A percentile compares a stretch with the other conserved stretches of the same genome.
Conservation (phyloP, 2,113 vertebrate species). For the Prunella fulvescens region DNA sequence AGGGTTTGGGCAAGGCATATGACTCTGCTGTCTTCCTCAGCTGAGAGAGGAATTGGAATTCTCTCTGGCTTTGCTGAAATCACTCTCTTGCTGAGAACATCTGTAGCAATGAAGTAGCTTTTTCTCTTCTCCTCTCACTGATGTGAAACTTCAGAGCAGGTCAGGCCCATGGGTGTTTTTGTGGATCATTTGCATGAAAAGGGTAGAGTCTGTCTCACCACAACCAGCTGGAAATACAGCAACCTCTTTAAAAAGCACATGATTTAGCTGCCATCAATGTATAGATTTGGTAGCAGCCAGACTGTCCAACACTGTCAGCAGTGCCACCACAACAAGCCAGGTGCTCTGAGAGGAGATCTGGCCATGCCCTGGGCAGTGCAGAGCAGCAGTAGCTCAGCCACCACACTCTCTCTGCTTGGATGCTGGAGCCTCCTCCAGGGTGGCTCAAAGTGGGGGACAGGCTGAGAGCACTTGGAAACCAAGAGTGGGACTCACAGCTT, state of each 20-base stretch:
- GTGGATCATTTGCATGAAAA: not conserved
- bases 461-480: not conserved
- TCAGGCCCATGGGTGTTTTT: not conserved
- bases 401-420: not conserved
- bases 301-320: not conserved
- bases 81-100: not conserved
- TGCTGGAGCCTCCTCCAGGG: not conserved
- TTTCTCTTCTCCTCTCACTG: not conserved
- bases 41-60: constrained; percentile 3
- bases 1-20: not conserved
- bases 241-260: not conserved
- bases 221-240: not conserved
- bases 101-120: not conserved
- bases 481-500: not conserved
- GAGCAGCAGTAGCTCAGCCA: not conserved
- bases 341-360: not conserved
- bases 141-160: not conserved
- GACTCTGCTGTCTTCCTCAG: not conserved
- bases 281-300: not conserved
- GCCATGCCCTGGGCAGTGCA: not conserved
- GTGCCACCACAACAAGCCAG: not conserved
- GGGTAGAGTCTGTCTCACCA: not conserved
- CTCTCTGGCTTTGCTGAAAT: not conserved
- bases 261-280: not conserved
- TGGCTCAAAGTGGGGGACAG: rapidly evolving